A percentile compares a stretch with the other conserved stretches of the same genome.
Evolutionary conservation across 2,113 vertebrate genomes (phyloP).

Genomic region (Osmerus eperlanus): DNA sequence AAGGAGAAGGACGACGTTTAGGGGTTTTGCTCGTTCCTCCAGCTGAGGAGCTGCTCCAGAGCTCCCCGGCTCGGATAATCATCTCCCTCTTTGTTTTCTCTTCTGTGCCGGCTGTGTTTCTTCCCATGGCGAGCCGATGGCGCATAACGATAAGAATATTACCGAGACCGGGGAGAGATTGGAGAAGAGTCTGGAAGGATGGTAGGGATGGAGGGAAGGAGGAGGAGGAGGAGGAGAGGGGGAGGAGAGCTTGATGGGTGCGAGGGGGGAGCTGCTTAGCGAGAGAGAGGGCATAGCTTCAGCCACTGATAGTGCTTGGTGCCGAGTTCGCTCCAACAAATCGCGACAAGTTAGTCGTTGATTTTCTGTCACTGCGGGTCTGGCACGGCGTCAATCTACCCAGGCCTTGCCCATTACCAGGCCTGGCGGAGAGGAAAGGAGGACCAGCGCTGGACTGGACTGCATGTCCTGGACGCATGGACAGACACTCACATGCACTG

Average conservation of each 20-base stretch:
- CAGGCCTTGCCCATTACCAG: conserved; percentile 53
- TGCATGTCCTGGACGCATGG: conserved; percentile 39
- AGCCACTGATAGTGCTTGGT: conserved; percentile 33
- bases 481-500: background rate
- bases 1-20: background rate
- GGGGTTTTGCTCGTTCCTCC: background rate
- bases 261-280: background rate
- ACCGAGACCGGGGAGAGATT: background rate
- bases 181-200: background rate
- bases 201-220: background rate
- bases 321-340: conserved; percentile 52
- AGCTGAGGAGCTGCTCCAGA: background rate
- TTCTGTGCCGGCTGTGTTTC: conserved; percentile 5
- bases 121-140: background rate
- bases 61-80: conserved; percentile 15
- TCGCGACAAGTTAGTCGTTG: conserved; percentile 61
- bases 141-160: conserved; percentile 1
- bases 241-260: conserved; percentile 1
- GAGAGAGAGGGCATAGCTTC: conserved; percentile 10
- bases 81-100: conserved; percentile 10
- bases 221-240: background rate
- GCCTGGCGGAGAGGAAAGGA: conserved; percentile 60
- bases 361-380: conserved; percentile 67
- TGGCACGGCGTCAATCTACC: conserved; percentile 52
- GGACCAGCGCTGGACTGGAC: conserved; percentile 19